Evolutionary conservation across 2,113 vertebrate genomes (phyloP).

Genomic region (Burhinus bistriatus): DNA sequence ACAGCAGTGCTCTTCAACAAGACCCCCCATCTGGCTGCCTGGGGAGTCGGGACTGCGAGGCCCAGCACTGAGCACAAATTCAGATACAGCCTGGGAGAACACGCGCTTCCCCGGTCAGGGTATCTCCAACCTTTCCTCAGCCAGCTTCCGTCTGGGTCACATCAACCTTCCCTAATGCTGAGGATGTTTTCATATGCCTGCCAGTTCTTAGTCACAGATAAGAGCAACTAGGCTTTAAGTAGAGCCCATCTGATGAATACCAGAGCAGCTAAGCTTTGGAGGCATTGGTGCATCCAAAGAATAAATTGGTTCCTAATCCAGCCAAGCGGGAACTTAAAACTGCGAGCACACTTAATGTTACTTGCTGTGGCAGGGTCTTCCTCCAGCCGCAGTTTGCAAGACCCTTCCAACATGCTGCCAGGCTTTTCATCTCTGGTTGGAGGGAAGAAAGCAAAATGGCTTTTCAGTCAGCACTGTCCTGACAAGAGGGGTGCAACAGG

Average conservation of each 20-base stretch:
- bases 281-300: neutral
- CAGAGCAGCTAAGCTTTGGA: neutral
- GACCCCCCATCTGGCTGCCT: accelerated
- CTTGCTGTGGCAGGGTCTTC: neutral
- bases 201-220: neutral
- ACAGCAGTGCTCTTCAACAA: neutral
- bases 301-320: neutral
- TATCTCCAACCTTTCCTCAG: neutral
- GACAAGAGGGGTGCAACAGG: neutral
- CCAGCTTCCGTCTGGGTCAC: neutral
- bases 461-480: neutral
- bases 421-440: neutral
- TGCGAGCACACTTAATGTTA: accelerated
- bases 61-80: neutral
- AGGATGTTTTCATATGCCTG: neutral
- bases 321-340: neutral
- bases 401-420: neutral
- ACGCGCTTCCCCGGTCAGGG: accelerated
- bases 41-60: neutral
- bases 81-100: neutral
- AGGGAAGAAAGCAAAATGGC: neutral
- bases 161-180: neutral
- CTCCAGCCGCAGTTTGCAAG: neutral
- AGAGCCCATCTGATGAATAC: neutral
- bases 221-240: neutral